Base-by-base conservation (phyloP, 2,888 invertebrate genomes). In the Drosophila limbata region DNA sequence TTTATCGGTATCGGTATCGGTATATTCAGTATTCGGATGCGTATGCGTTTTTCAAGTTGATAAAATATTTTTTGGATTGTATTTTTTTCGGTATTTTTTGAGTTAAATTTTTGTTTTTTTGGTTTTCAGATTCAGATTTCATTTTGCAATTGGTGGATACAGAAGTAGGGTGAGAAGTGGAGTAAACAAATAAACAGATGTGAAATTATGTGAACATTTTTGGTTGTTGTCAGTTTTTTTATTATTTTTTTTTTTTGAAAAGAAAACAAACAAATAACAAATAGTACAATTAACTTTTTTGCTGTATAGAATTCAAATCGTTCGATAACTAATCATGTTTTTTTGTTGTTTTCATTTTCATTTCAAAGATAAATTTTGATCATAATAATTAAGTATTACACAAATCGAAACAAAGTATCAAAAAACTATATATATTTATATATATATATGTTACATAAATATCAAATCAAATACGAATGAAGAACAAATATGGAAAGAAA, bases 161-260 rank as follows among this genome's bases (percentile, higher is more conserved):
- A 84, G 89, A 81, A 87, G 88, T 72, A 87, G 90, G 89, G 91
- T 89, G 89, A 87, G 91, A 90, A 90, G 90, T 92, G 92, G 89
- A 91, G 91, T 91, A 92, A 92, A 91, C 92, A 92, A 91, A 91
- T 87, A 91, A 91, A 91, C 91, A 90, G 87, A 90, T 90, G 91
- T 92, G 91, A 91, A 92, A 91, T 91, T 90, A 91, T 91, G 91
- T 91, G 91, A 91, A 91, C 84, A 91, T 85, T 85, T 90, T 88
- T 76, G 57, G 55, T 82, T 72, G 48, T 78, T 84, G 69, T 75
- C 47, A 63, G 69, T 50, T 64, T 56, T 62, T 28, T 56, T 56
- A 45, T 64, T 52, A 64, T 70, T 50, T 44, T 50, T 45, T 45
- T 28, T 37, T 37, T 25, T 40, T 11, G 47, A 76, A 75, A 76